Evolutionary conservation across 2,797 vertebrate species (phyloP).

Genomic region (Platalea minor): DNA sequence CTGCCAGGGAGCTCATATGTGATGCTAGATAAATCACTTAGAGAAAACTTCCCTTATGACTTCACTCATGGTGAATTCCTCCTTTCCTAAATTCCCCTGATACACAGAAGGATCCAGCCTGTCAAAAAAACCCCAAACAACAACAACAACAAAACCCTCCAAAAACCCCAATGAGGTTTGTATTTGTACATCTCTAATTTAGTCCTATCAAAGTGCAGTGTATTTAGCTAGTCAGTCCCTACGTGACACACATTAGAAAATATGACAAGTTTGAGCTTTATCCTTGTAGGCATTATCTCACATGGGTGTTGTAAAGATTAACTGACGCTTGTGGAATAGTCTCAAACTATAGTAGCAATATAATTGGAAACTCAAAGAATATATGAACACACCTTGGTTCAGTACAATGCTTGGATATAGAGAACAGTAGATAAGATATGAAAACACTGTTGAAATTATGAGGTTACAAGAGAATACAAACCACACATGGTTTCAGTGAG

Average conservation of each 20-base stretch:
- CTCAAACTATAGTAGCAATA: not conserved
- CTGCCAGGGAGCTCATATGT: not conserved
- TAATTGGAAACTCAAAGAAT: not conserved
- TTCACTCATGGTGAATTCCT: not conserved
- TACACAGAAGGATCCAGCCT: not conserved
- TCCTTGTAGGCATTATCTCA: not conserved
- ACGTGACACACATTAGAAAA: not conserved
- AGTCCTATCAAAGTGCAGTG: not conserved
- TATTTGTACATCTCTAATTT: not conserved
- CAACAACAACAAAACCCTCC: too few relatives aligned
- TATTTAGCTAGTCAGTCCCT: not conserved
- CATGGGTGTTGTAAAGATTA: not conserved
- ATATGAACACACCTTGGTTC: not conserved
- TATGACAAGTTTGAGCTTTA: conserved; percentile 7
- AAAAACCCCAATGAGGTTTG: not conserved
- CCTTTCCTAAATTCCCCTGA: not conserved
- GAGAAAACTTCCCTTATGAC: not conserved
- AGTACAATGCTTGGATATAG: not conserved
- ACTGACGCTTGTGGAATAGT: not conserved
- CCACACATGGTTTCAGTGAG: not conserved
- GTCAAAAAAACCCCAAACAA: not conserved
- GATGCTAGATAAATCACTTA: not conserved
- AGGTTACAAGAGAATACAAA: not conserved
- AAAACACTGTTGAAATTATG: not conserved
- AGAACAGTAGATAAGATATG: not conserved